Conservation (phyloP, 2,888 invertebrate genomes). For the Cheilosia vernalis region DNA sequence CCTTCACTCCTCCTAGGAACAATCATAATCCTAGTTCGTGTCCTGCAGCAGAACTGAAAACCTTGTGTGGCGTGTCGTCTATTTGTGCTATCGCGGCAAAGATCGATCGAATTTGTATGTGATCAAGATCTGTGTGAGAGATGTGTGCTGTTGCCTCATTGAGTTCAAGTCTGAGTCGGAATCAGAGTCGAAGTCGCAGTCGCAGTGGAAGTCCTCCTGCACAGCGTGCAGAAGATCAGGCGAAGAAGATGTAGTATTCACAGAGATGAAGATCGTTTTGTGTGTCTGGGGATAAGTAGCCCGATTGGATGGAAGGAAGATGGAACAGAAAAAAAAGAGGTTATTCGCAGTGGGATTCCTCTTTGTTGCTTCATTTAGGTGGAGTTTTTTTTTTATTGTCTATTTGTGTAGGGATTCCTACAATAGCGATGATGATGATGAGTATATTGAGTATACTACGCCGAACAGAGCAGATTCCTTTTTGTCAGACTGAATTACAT, state of each 20-base stretch:
- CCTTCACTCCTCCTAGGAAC: constrained; percentile 15
- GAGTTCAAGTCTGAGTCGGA: constrained; percentile 13
- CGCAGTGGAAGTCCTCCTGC: constrained; percentile 8
- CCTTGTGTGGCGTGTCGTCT: constrained; percentile 43
- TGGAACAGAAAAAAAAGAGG: background rate
- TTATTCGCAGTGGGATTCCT: constrained; percentile 48
- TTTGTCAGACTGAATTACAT: constrained; percentile 53
- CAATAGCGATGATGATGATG: constrained; percentile 36
- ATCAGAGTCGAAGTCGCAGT: too few species aligned
- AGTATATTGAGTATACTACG: constrained; percentile 31
- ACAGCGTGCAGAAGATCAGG: background rate
- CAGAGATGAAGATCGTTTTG: constrained; percentile 31
- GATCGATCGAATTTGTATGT: constrained; percentile 72
- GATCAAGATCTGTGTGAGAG: constrained; percentile 68
- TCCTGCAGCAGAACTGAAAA: constrained; percentile 31
- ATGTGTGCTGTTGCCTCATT: constrained; percentile 25
- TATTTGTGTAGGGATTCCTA: constrained; percentile 25
- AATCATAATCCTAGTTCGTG: constrained; percentile 51
- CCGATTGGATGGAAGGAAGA: constrained; percentile 34
- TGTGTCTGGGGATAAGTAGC: constrained; percentile 60
- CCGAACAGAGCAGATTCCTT: constrained; percentile 42
- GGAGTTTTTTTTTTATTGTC: constrained; percentile 1
- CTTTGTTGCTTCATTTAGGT: constrained; percentile 66
- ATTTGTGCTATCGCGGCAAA: constrained; percentile 62
- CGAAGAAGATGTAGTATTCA: background rate